Percentiles rank a stretch among this genome's conserved stretches.
Conservation (phyloP, 1,140 invertebrate genomes). For the Ceratina calcarata region DNA sequence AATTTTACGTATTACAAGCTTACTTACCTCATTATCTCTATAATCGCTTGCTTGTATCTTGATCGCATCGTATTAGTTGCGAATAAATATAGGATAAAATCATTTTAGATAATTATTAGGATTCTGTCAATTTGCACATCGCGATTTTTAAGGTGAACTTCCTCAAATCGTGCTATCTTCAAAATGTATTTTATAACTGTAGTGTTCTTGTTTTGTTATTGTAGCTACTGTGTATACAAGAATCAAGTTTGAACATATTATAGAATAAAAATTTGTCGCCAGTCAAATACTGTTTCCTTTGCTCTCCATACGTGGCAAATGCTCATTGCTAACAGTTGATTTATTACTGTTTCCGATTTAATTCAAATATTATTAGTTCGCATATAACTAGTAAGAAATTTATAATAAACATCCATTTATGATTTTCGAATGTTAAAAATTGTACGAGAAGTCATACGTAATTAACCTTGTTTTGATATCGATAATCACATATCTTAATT, state of each 20-base stretch:
- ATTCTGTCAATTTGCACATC: conserved; percentile 1
- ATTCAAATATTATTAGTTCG: neutral
- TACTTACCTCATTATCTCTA: neutral
- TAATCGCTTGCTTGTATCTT: neutral
- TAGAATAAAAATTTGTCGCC: neutral
- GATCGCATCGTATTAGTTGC: neutral
- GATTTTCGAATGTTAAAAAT: neutral
- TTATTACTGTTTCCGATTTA: neutral
- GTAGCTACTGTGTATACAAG: neutral
- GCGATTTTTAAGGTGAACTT: neutral
- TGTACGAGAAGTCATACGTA: neutral
- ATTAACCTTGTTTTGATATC: conserved; percentile 26
- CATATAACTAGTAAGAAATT: no score
- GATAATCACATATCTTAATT: neutral
- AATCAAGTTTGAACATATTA: neutral
- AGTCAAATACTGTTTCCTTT: neutral
- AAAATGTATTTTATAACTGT: neutral
- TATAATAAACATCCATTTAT: no score
- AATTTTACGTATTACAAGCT: neutral
- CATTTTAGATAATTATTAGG: conserved; percentile 7
- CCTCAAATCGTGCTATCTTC: neutral
- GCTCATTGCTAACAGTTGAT: neutral
- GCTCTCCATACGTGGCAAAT: conserved; percentile 18
- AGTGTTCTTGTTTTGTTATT: neutral
- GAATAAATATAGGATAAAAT: neutral